phyloP scores from a whole-genome alignment of 2,888 invertebrate species.

The Cephus runcator region DNA sequence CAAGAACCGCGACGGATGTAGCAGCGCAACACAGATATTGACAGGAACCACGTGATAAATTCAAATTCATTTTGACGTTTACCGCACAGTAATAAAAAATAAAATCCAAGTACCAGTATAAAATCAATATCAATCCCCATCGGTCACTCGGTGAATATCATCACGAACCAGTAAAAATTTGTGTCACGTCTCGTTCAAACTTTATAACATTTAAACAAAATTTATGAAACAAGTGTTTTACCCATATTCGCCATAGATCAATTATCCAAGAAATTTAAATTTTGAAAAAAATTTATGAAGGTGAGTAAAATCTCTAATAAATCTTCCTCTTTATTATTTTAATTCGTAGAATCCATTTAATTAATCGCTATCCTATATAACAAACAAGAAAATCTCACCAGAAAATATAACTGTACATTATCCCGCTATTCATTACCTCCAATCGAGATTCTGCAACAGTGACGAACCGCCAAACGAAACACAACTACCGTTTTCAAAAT shows the following conservation, averaged over 20 bases:
- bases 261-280: neutral
- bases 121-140: neutral
- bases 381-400: neutral
- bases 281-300: neutral
- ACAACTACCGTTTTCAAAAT: neutral
- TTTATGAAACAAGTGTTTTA: neutral
- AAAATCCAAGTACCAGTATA: too few species aligned
- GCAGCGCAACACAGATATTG: conserved; percentile 23
- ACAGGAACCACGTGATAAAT: conserved; percentile 37
- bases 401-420: neutral
- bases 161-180: neutral
- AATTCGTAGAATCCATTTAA: too few species aligned
- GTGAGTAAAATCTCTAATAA: neutral
- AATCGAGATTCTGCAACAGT: neutral
- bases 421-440: neutral
- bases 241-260: neutral
- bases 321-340: neutral
- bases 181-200: neutral
- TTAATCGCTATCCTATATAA: neutral
- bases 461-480: neutral
- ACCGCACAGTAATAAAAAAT: neutral
- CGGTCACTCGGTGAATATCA: neutral
- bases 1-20: conserved; percentile 51
- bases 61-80: neutral
- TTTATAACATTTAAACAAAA: neutral